A percentile compares a stretch with the other conserved stretches of the same genome.
Conservation (phyloP, 2,797 vertebrate species). For the Chloroceryle inda region DNA sequence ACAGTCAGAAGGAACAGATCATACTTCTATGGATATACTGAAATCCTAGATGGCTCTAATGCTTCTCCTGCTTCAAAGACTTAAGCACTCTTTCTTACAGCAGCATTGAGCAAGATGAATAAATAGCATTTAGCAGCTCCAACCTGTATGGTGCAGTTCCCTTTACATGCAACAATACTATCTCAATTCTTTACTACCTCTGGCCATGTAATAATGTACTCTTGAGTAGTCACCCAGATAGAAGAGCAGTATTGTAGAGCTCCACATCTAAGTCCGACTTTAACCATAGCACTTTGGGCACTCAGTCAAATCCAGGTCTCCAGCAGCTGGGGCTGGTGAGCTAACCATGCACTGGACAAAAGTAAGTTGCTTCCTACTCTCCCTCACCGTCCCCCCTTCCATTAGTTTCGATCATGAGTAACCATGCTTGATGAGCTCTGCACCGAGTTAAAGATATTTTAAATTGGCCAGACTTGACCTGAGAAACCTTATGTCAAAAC, state of each 20-base stretch:
- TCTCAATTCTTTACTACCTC: neutral
- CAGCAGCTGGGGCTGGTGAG: neutral
- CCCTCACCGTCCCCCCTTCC: fast-evolving
- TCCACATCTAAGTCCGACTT: neutral
- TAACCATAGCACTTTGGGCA: neutral
- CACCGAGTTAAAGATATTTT: neutral
- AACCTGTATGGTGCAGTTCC: neutral
- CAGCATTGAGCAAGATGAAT: neutral
- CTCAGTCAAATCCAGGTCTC: neutral
- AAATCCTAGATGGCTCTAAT: neutral
- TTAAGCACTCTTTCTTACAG: neutral
- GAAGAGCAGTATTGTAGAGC: neutral
- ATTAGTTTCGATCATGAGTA: neutral
- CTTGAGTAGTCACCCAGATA: neutral
- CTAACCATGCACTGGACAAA: neutral
- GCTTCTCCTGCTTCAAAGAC: neutral
- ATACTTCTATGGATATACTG: neutral
- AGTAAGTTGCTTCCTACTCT: neutral
- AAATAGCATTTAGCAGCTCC: neutral
- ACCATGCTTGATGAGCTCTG: neutral
- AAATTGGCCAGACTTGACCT: neutral
- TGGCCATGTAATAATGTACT: neutral
- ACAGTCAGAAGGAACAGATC: neutral
- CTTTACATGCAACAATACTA: neutral
- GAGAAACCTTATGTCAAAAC: neutral